phyloP scores from a whole-genome alignment of 2,113 vertebrate species.

The Clinocottus analis region DNA sequence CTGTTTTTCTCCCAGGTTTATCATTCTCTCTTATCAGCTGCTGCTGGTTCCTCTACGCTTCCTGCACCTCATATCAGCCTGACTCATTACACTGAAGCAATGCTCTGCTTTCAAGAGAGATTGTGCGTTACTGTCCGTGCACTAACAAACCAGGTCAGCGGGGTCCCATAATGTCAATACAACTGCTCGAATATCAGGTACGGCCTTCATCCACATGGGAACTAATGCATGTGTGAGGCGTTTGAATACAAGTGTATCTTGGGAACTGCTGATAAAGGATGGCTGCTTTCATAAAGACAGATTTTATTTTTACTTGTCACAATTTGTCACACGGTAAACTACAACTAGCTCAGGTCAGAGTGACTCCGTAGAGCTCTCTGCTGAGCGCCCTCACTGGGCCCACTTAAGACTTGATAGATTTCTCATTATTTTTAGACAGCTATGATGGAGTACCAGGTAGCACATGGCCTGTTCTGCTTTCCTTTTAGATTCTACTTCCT shows the following conservation, averaged over 20 bases:
- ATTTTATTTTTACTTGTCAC: slow-evolving; percentile 29
- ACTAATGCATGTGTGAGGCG: background rate
- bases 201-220: background rate
- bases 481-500: slow-evolving; percentile 39
- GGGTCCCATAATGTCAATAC: slow-evolving; percentile 19
- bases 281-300: slow-evolving; percentile 13
- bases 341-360: slow-evolving; percentile 49
- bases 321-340: slow-evolving; percentile 34
- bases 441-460: slow-evolving; percentile 64
- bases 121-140: slow-evolving; percentile 43
- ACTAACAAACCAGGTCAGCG: slow-evolving; percentile 39
- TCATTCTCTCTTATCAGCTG: slow-evolving; percentile 70
- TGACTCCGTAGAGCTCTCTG: slow-evolving; percentile 47
- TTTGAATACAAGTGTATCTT: slow-evolving; percentile 5
- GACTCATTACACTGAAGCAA: slow-evolving; percentile 60
- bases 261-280: background rate
- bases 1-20: slow-evolving; percentile 70
- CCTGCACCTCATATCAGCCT: slow-evolving; percentile 66
- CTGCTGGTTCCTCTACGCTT: slow-evolving; percentile 67
- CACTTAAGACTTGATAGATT: slow-evolving; percentile 74
- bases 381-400: slow-evolving; percentile 39
- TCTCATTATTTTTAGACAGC: slow-evolving; percentile 70
- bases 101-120: slow-evolving; percentile 24
- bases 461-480: slow-evolving; percentile 41
- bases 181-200: slow-evolving; percentile 20